Evolutionary conservation across 2,113 vertebrate genomes (phyloP), one percentile per base, ranked within the genome.

Genomic region (Pangasianodon gigas): DNA sequence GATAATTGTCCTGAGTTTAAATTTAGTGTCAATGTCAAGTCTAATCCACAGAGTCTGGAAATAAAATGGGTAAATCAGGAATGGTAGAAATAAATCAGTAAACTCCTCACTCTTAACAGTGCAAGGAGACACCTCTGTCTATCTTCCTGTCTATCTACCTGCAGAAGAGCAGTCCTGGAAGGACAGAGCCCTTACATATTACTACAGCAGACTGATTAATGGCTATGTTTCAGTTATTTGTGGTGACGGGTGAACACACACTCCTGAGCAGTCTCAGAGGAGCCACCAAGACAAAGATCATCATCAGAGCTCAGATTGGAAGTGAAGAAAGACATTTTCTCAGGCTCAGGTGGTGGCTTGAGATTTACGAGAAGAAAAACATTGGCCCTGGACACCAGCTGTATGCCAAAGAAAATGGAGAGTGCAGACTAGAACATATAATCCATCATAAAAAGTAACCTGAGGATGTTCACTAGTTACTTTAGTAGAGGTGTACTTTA

Each of bases 181-280:
- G 81, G 82, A 82, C 84, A 60, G 89, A 86, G 81, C 54, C 74
- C 83, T 88, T 86, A 89, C 52, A 81, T 52, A 80, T 87, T 84
- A 84, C 48, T 65, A 74, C 74, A 89, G 80, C 48, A 37, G 56
- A 41, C 75, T 90, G 92, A 92, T 90, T 62, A 74, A 90, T 87
- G 87, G 79, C 82, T 91, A 88, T 91, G 89, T 90, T 92, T 90
- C 89, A 87, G 81, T 91, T 92, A 91, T 89, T 89, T 90, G 82
- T 90, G 74, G 74, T 84, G 91, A 92, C 81, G n/a, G 91, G 77
- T 85, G 85, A 75, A 87, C 84, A 86, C 87, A 87, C 75, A 88
- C 60, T 37, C 56, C 60, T 48, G 69, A 85, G 41, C 13, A 26
- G 88, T 88, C 79, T 90, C 86, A 10, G 69, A 84, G 89, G 89